Evolutionary conservation across 1,140 invertebrate species (phyloP).

Genomic region (Augochlora pura): DNA sequence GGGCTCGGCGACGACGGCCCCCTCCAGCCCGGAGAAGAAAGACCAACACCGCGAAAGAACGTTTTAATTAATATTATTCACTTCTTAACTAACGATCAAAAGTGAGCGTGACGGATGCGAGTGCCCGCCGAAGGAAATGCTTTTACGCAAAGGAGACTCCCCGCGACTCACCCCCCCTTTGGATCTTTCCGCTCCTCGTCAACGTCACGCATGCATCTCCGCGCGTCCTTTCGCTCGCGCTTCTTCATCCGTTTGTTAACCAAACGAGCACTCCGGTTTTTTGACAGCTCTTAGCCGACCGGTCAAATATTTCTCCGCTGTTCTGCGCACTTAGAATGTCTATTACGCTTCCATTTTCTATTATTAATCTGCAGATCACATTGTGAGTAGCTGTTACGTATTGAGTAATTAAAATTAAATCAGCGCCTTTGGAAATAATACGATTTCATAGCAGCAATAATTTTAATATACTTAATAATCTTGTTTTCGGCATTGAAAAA

Average conservation of each 20-base stretch:
- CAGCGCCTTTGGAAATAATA: too few relatives aligned
- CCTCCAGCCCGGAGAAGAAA: slow-evolving; percentile 54
- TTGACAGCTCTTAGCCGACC: too few relatives aligned
- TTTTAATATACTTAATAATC: too few relatives aligned
- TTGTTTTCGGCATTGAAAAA: too few relatives aligned
- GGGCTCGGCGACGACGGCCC: slow-evolving; percentile 28
- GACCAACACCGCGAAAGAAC: slow-evolving; percentile 70
- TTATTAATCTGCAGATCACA: too few relatives aligned
- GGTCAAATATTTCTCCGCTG: too few relatives aligned
- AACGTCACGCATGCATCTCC: neutral
- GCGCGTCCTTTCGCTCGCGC: neutral
- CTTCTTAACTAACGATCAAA: slow-evolving; percentile 76
- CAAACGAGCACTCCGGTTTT: neutral
- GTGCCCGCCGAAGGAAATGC: slow-evolving; percentile 26
- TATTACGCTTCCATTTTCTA: too few relatives aligned
- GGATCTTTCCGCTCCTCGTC: slow-evolving; percentile 8
- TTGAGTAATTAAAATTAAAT: too few relatives aligned
- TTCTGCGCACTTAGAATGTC: too few relatives aligned
- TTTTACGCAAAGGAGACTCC: slow-evolving; percentile 9
- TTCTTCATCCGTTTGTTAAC: neutral
- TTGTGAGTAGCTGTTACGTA: too few relatives aligned
- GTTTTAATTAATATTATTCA: slow-evolving; percentile 80
- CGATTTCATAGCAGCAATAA: too few relatives aligned
- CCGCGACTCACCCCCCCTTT: neutral
- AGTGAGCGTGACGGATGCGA: slow-evolving; percentile 55